Percentiles rank a stretch among this genome's conserved stretches.
These are phyloP conservation scores for Phallusia fumigata DNA, from an alignment of 23 tunicate genomes.

Conservation along the genomic window DNA sequence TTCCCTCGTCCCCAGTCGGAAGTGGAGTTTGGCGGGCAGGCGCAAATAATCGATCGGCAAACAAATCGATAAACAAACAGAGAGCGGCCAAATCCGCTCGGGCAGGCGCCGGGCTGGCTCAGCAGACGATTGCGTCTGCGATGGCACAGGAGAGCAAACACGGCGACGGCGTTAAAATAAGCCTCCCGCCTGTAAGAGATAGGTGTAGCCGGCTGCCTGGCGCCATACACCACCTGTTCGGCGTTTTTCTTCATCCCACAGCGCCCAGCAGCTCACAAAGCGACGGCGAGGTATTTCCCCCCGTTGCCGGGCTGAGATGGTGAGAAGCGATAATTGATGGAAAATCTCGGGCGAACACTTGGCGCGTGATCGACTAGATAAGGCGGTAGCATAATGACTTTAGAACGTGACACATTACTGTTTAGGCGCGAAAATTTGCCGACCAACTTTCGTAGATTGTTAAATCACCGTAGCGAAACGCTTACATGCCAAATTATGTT, in stretches of 20 bases:
- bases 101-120: not conserved
- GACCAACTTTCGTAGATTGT: too few species aligned
- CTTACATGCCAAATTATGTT: too few species aligned
- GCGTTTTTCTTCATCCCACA: not conserved
- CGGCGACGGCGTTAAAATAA: not conserved
- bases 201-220: conserved; percentile 11
- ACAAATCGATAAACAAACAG: conserved; percentile 1
- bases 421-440: too few species aligned
- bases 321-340: not conserved
- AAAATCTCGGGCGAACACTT: not conserved
- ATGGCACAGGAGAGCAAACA: not conserved
- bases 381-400: too few species aligned
- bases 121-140: conserved; percentile 7
- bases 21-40: not conserved
- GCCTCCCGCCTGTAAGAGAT: not conserved
- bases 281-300: not conserved
- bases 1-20: not conserved
- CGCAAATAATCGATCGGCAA: conserved; percentile 4
- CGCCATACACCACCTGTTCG: not conserved
- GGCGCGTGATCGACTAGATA: not conserved
- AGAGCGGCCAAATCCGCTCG: conserved; percentile 1
- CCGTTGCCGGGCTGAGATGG: not conserved
- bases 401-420: too few species aligned
- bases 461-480: too few species aligned
- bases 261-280: not conserved